Conservation (phyloP, 1,140 invertebrate genomes). For the Nephila pilipes region DNA sequence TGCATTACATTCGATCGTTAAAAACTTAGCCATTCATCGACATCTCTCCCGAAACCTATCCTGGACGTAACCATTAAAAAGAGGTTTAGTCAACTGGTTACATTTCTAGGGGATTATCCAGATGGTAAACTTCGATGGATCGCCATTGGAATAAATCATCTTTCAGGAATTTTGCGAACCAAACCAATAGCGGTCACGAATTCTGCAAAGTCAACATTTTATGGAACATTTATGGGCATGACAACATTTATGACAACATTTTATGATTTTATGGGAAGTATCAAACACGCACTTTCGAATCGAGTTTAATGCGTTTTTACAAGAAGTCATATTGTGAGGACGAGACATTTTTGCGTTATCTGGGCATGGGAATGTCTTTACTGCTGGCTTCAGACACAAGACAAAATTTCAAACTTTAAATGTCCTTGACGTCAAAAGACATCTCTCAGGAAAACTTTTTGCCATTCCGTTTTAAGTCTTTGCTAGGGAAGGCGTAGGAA, state of each 20-base stretch:
- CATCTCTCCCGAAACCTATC: background rate
- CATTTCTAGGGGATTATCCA: slow-evolving; percentile 3
- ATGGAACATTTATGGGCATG: slow-evolving; percentile 15
- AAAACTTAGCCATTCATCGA: background rate
- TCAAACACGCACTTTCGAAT: background rate
- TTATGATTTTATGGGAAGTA: slow-evolving; percentile 22
- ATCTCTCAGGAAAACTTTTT: background rate
- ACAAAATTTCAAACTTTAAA: background rate
- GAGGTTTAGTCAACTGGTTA: background rate
- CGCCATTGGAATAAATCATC: background rate
- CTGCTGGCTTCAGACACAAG: background rate
- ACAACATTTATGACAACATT: slow-evolving; percentile 5
- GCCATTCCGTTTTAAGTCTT: background rate
- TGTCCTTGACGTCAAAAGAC: background rate
- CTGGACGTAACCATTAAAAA: background rate
- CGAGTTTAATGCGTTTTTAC: background rate
- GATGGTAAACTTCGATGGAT: slow-evolving; percentile 11
- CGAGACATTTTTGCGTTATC: background rate
- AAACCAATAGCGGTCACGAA: slow-evolving; percentile 2
- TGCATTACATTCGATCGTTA: background rate
- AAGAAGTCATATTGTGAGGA: background rate
- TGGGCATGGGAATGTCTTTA: background rate
- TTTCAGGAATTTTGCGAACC: background rate
- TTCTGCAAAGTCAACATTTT: slow-evolving; percentile 27
- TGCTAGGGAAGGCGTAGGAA: background rate